A percentile compares a stretch with the other conserved stretches of the same genome.
These are phyloP conservation scores for Tichodroma muraria DNA, from an alignment of 2,113 vertebrate species.

Conservation along the genomic window DNA sequence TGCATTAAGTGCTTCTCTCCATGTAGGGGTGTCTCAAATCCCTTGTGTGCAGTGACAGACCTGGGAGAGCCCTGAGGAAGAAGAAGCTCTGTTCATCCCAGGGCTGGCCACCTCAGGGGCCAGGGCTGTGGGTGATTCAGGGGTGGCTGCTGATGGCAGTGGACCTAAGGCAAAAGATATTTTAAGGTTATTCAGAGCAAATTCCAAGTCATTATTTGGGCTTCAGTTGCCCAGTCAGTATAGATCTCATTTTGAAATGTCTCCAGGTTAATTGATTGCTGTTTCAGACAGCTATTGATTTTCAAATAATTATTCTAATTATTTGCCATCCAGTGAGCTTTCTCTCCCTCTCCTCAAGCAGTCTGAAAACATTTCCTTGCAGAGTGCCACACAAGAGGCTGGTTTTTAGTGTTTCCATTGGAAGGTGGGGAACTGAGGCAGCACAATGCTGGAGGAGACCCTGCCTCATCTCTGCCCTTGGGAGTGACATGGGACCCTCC, in stretches of 20 bases:
- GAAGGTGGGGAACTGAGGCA: background rate
- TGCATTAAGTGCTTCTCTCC: background rate
- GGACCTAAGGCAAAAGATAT: background rate
- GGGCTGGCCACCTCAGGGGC: background rate
- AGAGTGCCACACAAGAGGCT: background rate
- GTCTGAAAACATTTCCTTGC: background rate
- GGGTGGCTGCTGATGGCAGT: background rate
- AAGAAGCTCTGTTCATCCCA: background rate
- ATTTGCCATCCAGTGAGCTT: background rate
- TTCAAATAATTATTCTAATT: constrained; percentile 33
- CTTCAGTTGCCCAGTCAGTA: background rate
- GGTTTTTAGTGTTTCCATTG: background rate
- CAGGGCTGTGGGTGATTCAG: background rate
- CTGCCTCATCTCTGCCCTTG: background rate
- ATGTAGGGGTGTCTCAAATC: background rate
- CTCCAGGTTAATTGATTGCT: constrained; percentile 3
- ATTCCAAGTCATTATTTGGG: background rate
- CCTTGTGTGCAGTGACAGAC: background rate
- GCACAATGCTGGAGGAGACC: background rate
- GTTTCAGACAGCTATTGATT: constrained; percentile 30
- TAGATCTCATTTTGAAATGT: background rate
- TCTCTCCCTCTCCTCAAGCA: background rate
- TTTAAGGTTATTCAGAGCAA: background rate
- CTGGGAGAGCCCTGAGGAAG: background rate
- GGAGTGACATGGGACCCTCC: background rate